Base-by-base conservation (phyloP, 1,140 invertebrate genomes). In the Calephelis virginiensis region DNA sequence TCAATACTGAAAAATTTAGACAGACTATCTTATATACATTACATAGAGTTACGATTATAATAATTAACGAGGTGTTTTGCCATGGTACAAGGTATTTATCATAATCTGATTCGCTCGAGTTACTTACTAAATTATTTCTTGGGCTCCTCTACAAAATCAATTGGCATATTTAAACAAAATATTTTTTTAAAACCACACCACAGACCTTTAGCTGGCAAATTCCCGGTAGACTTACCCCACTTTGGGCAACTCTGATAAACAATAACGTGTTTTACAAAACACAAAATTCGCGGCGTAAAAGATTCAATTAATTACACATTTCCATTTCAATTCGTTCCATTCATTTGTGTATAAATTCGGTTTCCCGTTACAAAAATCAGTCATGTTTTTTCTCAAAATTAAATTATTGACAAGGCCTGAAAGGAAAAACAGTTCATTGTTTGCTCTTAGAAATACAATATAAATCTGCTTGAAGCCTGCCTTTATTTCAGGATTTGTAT, bases 371-470 rank as follows among this genome's bases (percentile, higher is more conserved):
- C 53, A 56, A 56, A 56, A 56, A 56, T 56, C 53, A 56, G 37
- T 5, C 11, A 56, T 56, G 53, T 56, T 60, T 59, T 66, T 61
- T 50, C n/a, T 48, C n/a, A 40, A 14, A 61, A 64, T 14, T 4
- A 61, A 14, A 61, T 61, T 53, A 56, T 56, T 45, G 43, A 48
- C 38, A 60, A 13, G 50, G 10, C 38, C n/a, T 28, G 46, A 40
- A 66, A 61, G 61, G 28, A 49, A 61, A 38, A 48, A 37, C 56
- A 49, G 60, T 66, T 48, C 46, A 46, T 66, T 61, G 48, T 50
- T 66, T 63, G 14, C 17, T 56, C 40, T 56, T 28, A 37, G 50
- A 56, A 56, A 56, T 56, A 37, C 17, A 56, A 56, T 28, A 56
- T 28, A 56, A 37, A 56, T 56, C 9, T 37, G 28, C 6, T 37